Base-by-base conservation (phyloP, 2,113 vertebrate species). In the Mobula birostris region DNA sequence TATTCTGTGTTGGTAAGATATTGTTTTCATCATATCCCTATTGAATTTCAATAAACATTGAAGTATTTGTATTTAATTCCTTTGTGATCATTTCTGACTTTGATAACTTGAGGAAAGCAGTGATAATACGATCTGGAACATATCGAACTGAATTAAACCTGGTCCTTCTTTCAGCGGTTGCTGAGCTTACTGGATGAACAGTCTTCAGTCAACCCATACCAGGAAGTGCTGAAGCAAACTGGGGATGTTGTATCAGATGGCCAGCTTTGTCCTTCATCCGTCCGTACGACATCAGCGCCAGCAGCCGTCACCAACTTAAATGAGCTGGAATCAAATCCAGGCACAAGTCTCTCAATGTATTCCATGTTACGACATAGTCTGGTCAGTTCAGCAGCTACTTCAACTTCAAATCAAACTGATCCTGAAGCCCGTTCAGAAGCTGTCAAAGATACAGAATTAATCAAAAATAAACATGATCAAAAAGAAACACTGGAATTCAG, bases 181-280 rank as follows among this genome's bases (percentile, higher is more conserved):
- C 96, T 97, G 94, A 95, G 96, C 76, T 96, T 98, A 94, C 94
- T 97, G 95, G 96, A 96, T 90, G 97, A 98, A 94, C 96, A 97
- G 96, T 96, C 96, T 85, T 96, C 96, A 94, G 95, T 97, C 58
- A 96, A 96, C 95, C 95, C 96, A 11, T 95, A 97, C 80, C 96
- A 97, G 11, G 96, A 95, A 88, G 95, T 96, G 83, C 94, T 78
- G 72, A 94, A 94, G 27, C 94, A 94, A 90, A 90, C 29, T 19
- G n/a, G 61, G 61, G 29, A 19, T 66, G 27, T 17, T 6, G n/a
- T 11, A 88, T 88, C 27, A 88, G 29, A 17, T 15, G 21, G 29
- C 29, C 63, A 29, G 61, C 14, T 6, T 32, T 66, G 29, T 1
- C 14, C 29, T 32, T 90, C 85, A 66, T 56, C 40, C 72, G 29